Evolutionary conservation across 2,113 vertebrate genomes (phyloP).

Genomic region (Tenebrosternarchus preto): DNA sequence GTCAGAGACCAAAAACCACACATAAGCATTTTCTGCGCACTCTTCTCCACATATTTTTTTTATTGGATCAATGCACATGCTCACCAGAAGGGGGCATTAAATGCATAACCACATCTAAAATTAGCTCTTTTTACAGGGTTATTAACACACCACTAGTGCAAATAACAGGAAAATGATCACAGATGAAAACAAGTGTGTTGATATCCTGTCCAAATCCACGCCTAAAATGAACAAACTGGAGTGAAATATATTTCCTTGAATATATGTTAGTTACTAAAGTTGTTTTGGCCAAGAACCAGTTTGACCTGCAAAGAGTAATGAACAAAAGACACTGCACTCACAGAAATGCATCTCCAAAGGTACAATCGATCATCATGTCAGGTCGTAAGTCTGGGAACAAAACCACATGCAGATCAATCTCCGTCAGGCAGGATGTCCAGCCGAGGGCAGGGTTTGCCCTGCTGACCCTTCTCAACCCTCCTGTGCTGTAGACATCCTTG

Average conservation of each 20-base stretch:
- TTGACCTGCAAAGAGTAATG: too few species aligned
- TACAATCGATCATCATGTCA: neutral
- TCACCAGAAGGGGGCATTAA: constrained; percentile 42
- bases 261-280: too few species aligned
- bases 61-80: constrained; percentile 17
- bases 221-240: neutral
- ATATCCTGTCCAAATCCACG: constrained; percentile 36
- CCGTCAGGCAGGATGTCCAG: constrained; percentile 48
- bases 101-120: constrained; percentile 41
- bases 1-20: neutral
- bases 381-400: constrained; percentile 32
- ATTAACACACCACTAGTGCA: constrained; percentile 31
- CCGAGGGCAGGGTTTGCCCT: constrained; percentile 7
- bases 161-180: constrained; percentile 31
- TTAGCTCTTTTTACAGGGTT: neutral
- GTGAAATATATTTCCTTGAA: too few species aligned
- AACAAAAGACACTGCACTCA: too few species aligned
- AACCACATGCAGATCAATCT: constrained; percentile 34
- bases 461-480: constrained; percentile 34
- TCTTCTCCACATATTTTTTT: neutral
- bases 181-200: constrained; percentile 31
- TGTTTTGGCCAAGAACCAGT: too few species aligned
- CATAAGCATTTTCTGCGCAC: neutral
- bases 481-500: constrained; percentile 21
- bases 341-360: too few species aligned